A percentile compares a stretch with the other conserved stretches of the same genome.
Evolutionary conservation across 2,797 vertebrate species (phyloP).

Genomic region (Carapus acus): DNA sequence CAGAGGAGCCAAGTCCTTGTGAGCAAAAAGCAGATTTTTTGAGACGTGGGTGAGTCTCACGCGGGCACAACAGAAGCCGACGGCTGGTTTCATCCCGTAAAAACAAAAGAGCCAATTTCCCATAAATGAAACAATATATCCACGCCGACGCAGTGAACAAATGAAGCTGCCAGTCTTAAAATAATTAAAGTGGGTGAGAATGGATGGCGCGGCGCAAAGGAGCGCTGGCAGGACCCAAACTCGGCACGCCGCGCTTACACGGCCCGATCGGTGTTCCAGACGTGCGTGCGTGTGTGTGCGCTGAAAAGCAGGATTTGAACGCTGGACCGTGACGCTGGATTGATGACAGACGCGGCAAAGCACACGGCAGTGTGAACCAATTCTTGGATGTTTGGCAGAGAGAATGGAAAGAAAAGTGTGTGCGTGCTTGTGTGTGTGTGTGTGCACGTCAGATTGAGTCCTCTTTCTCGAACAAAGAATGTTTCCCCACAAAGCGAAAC

Average conservation of each 20-base stretch:
- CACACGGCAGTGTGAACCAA: not conserved
- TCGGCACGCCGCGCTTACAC: not conserved
- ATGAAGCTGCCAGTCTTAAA: not conserved
- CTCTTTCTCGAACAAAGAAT: too few species aligned
- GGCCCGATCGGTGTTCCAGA: not conserved
- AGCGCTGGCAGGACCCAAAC: not conserved
- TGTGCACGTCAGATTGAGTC: not conserved
- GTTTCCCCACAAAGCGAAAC: too few species aligned
- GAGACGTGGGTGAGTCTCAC: not conserved
- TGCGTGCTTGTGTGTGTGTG: not conserved
- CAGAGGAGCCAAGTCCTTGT: too few species aligned
- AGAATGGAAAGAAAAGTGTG: conserved; percentile 4
- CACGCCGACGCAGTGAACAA: not conserved
- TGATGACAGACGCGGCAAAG: not conserved
- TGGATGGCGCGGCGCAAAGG: not conserved
- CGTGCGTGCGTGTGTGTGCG: not conserved
- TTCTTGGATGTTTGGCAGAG: conserved; percentile 5
- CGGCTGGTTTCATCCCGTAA: not conserved
- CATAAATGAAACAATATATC: not conserved
- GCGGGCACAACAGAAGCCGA: not conserved
- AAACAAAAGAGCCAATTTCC: not conserved
- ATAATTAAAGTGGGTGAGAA: not conserved
- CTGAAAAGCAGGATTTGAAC: not conserved
- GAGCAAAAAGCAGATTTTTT: not conserved
- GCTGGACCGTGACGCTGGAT: not conserved